Conservation (phyloP, 2,113 vertebrate species). For the Phalacrocorax pelagicus region DNA sequence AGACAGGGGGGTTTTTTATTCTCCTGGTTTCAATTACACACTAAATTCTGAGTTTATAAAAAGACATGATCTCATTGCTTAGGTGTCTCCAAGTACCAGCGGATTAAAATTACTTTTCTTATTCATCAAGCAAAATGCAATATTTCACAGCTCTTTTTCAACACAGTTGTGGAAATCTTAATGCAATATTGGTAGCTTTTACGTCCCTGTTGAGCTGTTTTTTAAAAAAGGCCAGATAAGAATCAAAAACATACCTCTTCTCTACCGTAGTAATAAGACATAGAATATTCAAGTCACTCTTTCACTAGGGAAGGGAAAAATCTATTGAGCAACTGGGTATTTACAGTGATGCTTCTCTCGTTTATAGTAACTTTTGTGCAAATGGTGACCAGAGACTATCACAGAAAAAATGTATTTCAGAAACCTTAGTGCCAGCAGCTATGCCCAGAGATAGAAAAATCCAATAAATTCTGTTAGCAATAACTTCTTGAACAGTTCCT, state of each 20-base stretch:
- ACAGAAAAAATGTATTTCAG: background rate
- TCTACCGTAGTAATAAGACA: background rate
- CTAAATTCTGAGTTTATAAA: background rate
- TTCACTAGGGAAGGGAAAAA: background rate
- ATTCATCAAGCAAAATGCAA: background rate
- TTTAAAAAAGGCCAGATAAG: background rate
- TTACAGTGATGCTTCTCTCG: background rate
- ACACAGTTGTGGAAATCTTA: background rate
- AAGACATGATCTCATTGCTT: background rate
- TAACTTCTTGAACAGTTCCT: background rate
- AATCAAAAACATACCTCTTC: background rate
- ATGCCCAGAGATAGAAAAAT: background rate
- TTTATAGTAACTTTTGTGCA: background rate
- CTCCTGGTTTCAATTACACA: background rate
- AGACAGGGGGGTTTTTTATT: background rate
- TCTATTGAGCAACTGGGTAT: background rate
- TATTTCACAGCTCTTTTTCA: background rate
- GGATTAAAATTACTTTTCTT: background rate
- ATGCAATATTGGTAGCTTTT: background rate
- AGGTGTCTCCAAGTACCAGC: background rate
- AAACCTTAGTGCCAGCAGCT: background rate
- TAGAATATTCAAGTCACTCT: background rate
- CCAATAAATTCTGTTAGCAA: background rate
- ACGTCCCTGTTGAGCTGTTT: background rate
- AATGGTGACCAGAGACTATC: background rate